Percentiles rank a stretch among this genome's conserved stretches.
These are phyloP conservation scores for Cremastobaeus sp. DNA, from an alignment of 2,888 invertebrate species.

Conservation along the genomic window DNA sequence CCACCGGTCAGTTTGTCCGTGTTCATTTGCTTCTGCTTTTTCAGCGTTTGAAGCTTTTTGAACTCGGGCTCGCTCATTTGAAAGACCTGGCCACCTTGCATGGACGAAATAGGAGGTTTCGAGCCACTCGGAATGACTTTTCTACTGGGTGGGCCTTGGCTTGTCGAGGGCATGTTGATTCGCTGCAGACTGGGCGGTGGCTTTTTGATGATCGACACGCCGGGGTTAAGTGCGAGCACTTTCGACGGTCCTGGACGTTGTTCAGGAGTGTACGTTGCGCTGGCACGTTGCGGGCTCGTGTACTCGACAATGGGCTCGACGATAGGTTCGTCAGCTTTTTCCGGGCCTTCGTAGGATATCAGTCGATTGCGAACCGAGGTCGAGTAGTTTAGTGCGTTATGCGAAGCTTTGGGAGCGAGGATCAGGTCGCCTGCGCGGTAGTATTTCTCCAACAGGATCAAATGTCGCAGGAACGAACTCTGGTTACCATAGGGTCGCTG, in stretches of 20 bases:
- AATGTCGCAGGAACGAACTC: slow-evolving; percentile 89
- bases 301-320: slow-evolving; percentile 68
- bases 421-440: slow-evolving; percentile 86
- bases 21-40: slow-evolving; percentile 79
- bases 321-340: slow-evolving; percentile 75
- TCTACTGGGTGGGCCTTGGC: slow-evolving; percentile 43
- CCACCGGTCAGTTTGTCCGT: slow-evolving; percentile 67
- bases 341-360: slow-evolving; percentile 84
- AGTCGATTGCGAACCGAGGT: slow-evolving; percentile 89
- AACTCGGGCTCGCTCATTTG: slow-evolving; percentile 89
- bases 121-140: no score
- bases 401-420: slow-evolving; percentile 85
- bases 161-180: slow-evolving; percentile 67
- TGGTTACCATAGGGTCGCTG: slow-evolving; percentile 93
- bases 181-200: slow-evolving; percentile 75
- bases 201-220: slow-evolving; percentile 76
- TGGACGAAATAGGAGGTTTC: slow-evolving; percentile 76
- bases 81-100: slow-evolving; percentile 87
- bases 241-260: slow-evolving; percentile 66
- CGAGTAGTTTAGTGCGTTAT: slow-evolving; percentile 87
- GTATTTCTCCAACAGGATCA: slow-evolving; percentile 90
- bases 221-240: slow-evolving; percentile 71
- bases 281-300: not conserved
- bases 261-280: slow-evolving; percentile 58
- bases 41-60: slow-evolving; percentile 82